Evolutionary conservation across 2,888 invertebrate genomes (phyloP).

Genomic region (Aproaerema taeniolella): DNA sequence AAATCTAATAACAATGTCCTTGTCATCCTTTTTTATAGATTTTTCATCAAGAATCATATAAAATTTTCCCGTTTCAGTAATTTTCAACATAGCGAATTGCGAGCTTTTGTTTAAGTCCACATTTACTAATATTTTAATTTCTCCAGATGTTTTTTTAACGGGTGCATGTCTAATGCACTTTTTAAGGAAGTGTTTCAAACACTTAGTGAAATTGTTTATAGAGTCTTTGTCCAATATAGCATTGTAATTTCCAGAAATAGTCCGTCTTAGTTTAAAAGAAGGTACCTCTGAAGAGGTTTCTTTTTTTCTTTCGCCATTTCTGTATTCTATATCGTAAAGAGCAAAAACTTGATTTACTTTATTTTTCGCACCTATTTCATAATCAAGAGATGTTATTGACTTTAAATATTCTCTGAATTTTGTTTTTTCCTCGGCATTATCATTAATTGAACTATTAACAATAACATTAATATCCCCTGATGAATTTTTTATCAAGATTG

Average conservation of each 20-base stretch:
- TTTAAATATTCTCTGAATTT: too few relatives aligned
- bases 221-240: slow-evolving; percentile 42
- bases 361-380: too few relatives aligned
- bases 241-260: slow-evolving; percentile 38
- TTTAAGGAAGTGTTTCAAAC: too few relatives aligned
- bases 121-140: slow-evolving; percentile 37
- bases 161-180: slow-evolving; percentile 36
- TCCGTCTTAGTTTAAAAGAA: slow-evolving; percentile 31
- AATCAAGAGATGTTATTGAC: too few relatives aligned
- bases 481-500: slow-evolving; percentile 34
- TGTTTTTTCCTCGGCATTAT: too few relatives aligned
- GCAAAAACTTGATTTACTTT: slow-evolving; percentile 21
- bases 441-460: slow-evolving; percentile 21
- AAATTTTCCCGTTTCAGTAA: slow-evolving; percentile 46
- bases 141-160: slow-evolving; percentile 35
- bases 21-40: too few relatives aligned
- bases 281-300: too few relatives aligned
- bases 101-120: slow-evolving; percentile 21
- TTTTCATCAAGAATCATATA: slow-evolving; percentile 36
- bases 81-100: slow-evolving; percentile 39
- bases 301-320: too few relatives aligned
- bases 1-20: too few relatives aligned
- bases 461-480: slow-evolving; percentile 45
- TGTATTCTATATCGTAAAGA: too few relatives aligned
- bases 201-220: slow-evolving; percentile 36